Evolutionary conservation across 2,888 invertebrate species (phyloP), one percentile per base, ranked within the genome.

Genomic region (Calephelis perditalis): DNA sequence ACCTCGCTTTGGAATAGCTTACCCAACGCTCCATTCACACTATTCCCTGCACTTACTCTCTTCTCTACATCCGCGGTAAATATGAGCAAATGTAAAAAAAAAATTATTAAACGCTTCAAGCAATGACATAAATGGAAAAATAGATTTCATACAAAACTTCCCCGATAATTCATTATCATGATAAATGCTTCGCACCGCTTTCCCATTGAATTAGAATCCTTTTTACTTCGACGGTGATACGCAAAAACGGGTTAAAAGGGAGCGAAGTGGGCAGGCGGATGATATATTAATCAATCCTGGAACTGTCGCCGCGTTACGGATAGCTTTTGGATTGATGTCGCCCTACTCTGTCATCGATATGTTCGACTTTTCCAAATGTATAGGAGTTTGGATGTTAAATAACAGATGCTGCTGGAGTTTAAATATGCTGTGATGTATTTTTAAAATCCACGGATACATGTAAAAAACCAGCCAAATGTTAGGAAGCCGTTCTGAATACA

Each of bases 141-240:
- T 67, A 63, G 65, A 76, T 77, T 75, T 86, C 87, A 86, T 85
- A 85, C 86, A 82, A 83, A 73, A 73, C 67, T 72, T 65, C 73
- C 68, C 80, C 85, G 81, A 87, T 87, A 88, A 89, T 89, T 89
- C 87, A 88, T 89, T 88, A 88, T 79, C 74, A 76, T 89, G 88
- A 89, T 87, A 86, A 89, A 89, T 88, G 88, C 84, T 81, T 84
- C 74, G 74, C 75, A 78, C 77, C 78, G 74, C 72, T 75, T 73
- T 74, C 74, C 83, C 80, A 86, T 89, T 87, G 78, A 88, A 84
- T 79, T 73, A 76, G 79, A 73, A 78, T 82, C 85, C 87, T 85
- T 87, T 89, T 86, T 85, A 84, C 87, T 85, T 81, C 75, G 75
- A 85, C 81, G 79, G 86, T 88, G 87, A 88, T 87, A 87, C 82